Base-by-base conservation (phyloP, 2,113 vertebrate genomes). In the Antigone vipio region DNA sequence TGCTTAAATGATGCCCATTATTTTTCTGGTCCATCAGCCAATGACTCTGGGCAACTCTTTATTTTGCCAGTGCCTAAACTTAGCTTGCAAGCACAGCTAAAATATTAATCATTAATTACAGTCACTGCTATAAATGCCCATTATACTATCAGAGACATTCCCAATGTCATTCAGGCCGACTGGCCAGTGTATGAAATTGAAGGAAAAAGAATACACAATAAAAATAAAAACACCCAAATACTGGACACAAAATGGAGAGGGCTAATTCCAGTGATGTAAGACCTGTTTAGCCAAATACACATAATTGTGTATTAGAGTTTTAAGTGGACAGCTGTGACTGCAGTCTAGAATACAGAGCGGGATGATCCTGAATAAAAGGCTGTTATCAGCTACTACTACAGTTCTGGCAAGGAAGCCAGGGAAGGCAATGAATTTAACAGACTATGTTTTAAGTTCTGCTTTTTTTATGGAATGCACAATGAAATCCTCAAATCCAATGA, bases 221-320 rank as follows among this genome's bases (percentile, higher is more conserved):
- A 59, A 77, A 83, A 79, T 47, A 34, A 35, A 86, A 87, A 10
- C 0, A 3, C 7, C 15, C 30, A 72, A 78, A 40, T 35, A 69
- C 29, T 80, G 85, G 72, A 44, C 76, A 88, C 34, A n/a, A 73
- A 96, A 92, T 15, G 86, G 84, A 67, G 60, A 92, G 52, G 24
- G 35, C 30, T 85, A 81, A 92, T 66, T 94, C 78, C 45, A 64
- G 35, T 84, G 93, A 84, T 52, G 23, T 24, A 85, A 92, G 62
- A 85, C 11, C 42, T 56, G 49, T 93, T 96, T 93, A 85, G 85
- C 40, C 81, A 97, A 96, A 97, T 69, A 55, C 52, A 92, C 9
- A 15, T 80, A 88, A 69, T 7, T 42, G 35, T 45, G 16, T 59
- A n/a, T 69, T 59, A 79, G 81, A 56, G 38, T 63, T 92, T 85